Percentiles rank a stretch among this genome's conserved stretches.
phyloP scores from a whole-genome alignment of 2,797 vertebrate genomes.

The Pantherophis alleghaniensis region DNA sequence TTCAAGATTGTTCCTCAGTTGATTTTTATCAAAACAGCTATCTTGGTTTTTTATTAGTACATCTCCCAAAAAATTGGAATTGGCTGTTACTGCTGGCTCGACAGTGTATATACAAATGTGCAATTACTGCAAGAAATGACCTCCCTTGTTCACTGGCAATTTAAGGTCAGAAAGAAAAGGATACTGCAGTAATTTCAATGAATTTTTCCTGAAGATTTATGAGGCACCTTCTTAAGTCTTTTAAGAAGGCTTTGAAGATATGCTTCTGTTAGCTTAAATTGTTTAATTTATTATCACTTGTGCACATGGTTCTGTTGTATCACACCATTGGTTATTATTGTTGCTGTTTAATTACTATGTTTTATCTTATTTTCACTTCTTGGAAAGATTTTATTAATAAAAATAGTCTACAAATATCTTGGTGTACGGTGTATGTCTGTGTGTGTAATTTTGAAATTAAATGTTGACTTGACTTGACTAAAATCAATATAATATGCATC shows the following conservation, averaged over 20 bases:
- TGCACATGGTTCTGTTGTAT: background rate
- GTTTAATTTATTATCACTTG: background rate
- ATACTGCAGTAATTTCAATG: background rate
- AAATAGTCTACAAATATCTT: background rate
- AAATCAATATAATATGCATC: background rate
- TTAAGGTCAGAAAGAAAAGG: background rate
- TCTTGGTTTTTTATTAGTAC: background rate
- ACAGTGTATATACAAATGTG: background rate
- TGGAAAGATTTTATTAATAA: background rate
- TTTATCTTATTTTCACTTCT: background rate
- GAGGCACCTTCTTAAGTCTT: background rate
- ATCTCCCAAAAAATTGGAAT: background rate
- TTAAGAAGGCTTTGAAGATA: background rate
- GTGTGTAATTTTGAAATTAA: background rate
- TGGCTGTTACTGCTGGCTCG: background rate
- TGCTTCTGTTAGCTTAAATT: background rate
- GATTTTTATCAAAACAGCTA: background rate
- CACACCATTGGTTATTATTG: background rate
- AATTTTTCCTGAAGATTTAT: background rate
- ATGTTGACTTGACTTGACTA: background rate
- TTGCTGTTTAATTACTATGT: background rate
- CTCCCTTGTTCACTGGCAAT: background rate
- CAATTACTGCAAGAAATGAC: background rate
- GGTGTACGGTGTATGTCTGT: background rate
- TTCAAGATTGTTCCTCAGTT: background rate